Evolutionary conservation across 1,140 invertebrate species (phyloP), one percentile per base, ranked within the genome.

Genomic region (Drosophila triauraria): DNA sequence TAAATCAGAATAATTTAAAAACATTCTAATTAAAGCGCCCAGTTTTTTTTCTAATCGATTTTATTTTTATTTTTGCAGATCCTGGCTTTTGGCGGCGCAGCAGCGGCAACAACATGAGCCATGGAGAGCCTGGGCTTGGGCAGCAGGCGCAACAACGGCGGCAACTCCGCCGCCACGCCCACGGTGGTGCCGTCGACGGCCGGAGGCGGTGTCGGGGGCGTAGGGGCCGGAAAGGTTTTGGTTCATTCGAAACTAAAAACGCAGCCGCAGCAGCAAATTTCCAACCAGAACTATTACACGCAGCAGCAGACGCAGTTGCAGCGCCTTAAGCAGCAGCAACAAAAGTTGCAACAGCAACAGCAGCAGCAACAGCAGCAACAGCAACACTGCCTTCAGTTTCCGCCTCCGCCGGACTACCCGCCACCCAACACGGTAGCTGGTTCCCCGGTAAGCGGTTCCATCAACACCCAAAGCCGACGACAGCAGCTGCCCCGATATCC

Each of bases 71-170:
- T 8, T 32, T 44, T 68, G 1, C 67, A 71, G 67, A 25, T 59
- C 15, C 10, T 10, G 15, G 43, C 32, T 23, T 30, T 38, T 46
- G 7, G 65, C 15, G 60, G 23, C 13, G 7, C 25, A 4, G 47
- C 3, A 53, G 50, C 38, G 56, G 64, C 74, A 51, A 51, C 84
- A 92, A 78, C 83, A 92, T 92, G 91, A 91, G 81, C 91, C 71
- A 92, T 92, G 91, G 91, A 92, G 91, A 88, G 85, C 78, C 81
- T 91, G 70, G 83, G 88, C 40, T 68, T 91, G 69, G 83, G 87
- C 80, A 91, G 83, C 81, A 88, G 87, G 82, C 80, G 80, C 84
- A 87, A 76, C 75, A 87, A 62, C 67, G 80, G 47, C 80, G 44
- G 54, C 62, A 75, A 58, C 20, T 43, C 57, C n/a, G 50, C 50